These are phyloP conservation scores for Patella caerulea DNA, from an alignment of 2,888 invertebrate species.

Conservation along the genomic window DNA sequence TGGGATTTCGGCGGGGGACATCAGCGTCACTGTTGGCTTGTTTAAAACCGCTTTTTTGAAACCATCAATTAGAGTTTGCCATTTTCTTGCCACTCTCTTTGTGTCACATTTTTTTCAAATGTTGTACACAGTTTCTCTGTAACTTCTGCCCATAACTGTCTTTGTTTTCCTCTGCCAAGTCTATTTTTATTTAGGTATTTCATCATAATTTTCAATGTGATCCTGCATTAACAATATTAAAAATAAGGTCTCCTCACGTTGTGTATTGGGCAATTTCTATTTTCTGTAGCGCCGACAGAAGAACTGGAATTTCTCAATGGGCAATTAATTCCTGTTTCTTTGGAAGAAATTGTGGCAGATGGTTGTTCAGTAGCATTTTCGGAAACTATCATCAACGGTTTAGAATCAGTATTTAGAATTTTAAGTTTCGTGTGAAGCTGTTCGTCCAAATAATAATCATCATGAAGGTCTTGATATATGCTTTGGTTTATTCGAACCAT, in stretches of 20 bases:
- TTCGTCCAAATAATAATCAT: background rate
- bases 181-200: background rate
- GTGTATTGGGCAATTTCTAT: background rate
- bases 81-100: conserved; percentile 2
- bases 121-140: background rate
- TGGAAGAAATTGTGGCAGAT: background rate
- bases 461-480: background rate
- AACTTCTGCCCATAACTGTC: background rate
- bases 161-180: background rate
- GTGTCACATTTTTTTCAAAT: background rate
- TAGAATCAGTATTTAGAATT: background rate
- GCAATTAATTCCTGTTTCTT: background rate
- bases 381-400: background rate
- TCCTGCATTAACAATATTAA: background rate
- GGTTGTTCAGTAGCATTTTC: background rate
- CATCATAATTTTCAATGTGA: background rate
- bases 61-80: background rate
- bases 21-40: too few relatives aligned
- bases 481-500: background rate
- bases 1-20: too few relatives aligned
- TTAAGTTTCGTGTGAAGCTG: background rate
- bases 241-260: background rate
- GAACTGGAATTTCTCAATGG: background rate
- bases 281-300: background rate
- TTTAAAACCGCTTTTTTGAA: background rate